Conservation (phyloP, 2,113 vertebrate species). For the Callipepla californica region DNA sequence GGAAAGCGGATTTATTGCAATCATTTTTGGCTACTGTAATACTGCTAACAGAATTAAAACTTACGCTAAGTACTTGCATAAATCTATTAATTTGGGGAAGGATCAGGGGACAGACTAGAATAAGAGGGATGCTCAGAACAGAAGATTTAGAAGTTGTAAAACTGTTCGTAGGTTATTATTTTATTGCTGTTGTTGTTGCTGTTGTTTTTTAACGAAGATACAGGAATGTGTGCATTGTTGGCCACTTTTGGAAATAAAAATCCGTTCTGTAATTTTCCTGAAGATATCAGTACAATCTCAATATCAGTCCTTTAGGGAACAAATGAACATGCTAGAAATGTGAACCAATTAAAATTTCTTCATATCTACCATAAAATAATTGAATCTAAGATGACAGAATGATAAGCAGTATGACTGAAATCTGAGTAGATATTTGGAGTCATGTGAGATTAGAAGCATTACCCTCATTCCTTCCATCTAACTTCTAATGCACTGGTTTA, state of each 20-base stretch:
- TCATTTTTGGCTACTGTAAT: neutral
- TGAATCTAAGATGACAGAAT: neutral
- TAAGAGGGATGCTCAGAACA: neutral
- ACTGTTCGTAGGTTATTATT: neutral
- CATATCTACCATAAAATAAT: neutral
- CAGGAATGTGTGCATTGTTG: neutral
- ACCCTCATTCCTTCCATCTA: neutral
- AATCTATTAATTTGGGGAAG: rapidly evolving
- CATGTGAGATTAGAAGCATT: neutral
- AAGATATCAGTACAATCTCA: neutral
- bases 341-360: neutral
- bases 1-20: neutral
- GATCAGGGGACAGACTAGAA: rapidly evolving
- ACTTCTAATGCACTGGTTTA: neutral
- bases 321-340: neutral
- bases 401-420: neutral
- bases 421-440: neutral
- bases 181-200: too few species aligned
- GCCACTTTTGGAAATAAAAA: neutral
- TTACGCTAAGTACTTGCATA: neutral
- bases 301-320: neutral
- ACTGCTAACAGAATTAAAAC: neutral
- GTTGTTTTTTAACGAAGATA: neutral
- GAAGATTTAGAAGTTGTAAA: neutral
- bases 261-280: neutral